These are phyloP conservation scores for Phalacrocorax brasilianus DNA, from an alignment of 2,113 vertebrate genomes.

Conservation along the genomic window DNA sequence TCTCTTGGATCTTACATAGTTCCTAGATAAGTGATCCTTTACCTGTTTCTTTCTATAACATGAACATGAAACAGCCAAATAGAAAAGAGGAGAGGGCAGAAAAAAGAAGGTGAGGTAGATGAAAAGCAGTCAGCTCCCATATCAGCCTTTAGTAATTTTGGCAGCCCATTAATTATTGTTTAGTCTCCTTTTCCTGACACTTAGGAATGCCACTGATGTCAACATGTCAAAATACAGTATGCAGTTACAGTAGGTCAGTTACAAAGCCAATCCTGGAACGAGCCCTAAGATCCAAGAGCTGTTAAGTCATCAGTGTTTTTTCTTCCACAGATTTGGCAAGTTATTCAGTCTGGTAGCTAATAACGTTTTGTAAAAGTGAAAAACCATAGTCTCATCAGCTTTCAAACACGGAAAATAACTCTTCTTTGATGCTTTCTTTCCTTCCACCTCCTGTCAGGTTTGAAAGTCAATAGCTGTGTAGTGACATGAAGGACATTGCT, in stretches of 20 bases:
- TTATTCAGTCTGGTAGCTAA: background rate
- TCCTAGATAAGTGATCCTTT: background rate
- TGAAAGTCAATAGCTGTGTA: background rate
- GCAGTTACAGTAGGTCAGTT: background rate
- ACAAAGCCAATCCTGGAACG: background rate
- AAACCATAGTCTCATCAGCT: background rate
- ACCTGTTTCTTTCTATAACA: background rate
- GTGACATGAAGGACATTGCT: background rate
- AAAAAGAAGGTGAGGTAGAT: background rate
- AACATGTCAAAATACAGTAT: background rate
- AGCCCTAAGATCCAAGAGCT: background rate
- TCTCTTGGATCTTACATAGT: background rate
- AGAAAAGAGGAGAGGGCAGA: background rate
- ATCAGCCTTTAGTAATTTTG: background rate
- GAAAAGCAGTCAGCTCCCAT: background rate
- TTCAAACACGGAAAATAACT: background rate
- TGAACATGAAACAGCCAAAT: background rate
- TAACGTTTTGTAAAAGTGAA: background rate
- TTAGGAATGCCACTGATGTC: background rate
- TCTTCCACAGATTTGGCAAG: background rate
- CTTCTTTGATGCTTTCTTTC: background rate
- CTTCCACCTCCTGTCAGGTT: background rate
- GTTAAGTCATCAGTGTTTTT: background rate
- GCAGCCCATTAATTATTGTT: background rate
- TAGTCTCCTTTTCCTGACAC: background rate